Conservation (phyloP, 2,113 vertebrate species). For the Seriola quinqueradiata region DNA sequence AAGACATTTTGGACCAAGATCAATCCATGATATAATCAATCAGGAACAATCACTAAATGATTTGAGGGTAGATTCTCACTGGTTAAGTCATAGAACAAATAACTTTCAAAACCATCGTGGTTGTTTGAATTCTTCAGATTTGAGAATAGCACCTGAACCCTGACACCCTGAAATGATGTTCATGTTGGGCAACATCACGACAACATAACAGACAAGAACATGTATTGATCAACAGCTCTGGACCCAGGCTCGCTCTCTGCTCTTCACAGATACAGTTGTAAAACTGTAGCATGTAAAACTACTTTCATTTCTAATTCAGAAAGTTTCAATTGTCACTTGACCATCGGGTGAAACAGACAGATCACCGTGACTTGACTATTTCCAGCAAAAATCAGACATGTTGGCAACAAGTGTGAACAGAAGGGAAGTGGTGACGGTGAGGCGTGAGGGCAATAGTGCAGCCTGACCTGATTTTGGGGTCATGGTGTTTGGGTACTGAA, state of each 20-base stretch:
- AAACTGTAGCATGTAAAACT: not conserved
- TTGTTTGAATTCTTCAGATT: not conserved
- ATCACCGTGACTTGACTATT: not conserved
- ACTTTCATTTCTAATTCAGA: not conserved
- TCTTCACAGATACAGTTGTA: not conserved
- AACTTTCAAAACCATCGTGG: not conserved
- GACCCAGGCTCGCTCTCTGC: too few species aligned
- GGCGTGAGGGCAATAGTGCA: constrained; percentile 9
- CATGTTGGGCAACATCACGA: not conserved
- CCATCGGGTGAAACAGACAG: not conserved
- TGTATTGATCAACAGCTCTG: not conserved
- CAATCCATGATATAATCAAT: too few species aligned
- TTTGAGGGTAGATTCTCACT: too few species aligned
- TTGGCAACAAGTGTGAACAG: not conserved
- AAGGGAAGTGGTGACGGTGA: not conserved
- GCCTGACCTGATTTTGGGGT: constrained; percentile 61
- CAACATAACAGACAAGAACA: not conserved
- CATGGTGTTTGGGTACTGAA: constrained; percentile 44
- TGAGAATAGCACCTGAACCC: not conserved
- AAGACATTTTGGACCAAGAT: too few species aligned
- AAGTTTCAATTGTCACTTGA: not conserved
- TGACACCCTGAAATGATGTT: too few species aligned
- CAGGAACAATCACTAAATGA: too few species aligned
- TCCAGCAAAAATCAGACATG: not conserved
- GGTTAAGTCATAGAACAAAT: too few species aligned